Evolutionary conservation across 2,113 vertebrate genomes (phyloP).

Genomic region (Cheilinus undulatus): DNA sequence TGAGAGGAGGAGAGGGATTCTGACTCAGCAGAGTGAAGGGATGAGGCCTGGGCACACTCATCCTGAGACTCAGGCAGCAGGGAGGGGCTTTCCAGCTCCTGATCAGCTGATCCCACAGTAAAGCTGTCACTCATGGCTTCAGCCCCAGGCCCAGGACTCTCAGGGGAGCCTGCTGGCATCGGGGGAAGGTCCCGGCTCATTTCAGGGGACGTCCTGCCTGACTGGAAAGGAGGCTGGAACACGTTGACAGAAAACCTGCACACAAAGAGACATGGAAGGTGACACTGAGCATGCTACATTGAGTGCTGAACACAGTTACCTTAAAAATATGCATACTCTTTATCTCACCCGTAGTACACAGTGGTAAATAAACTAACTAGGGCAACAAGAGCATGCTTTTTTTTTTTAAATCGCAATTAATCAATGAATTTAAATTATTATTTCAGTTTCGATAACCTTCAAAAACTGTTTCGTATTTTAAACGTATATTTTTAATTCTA

Average conservation of each 20-base stretch:
- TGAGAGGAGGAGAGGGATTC: conserved; percentile 71
- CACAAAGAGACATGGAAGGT: not conserved
- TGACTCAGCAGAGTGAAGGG: conserved; percentile 71
- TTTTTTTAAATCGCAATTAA: no score
- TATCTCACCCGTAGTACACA: no score
- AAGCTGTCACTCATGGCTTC: conserved; percentile 42
- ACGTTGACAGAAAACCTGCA: conserved; percentile 94
- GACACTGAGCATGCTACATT: not conserved
- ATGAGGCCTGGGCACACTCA: conserved; percentile 56
- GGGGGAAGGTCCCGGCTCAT: conserved; percentile 76
- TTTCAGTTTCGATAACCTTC: no score
- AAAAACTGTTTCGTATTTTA: no score
- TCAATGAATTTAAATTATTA: no score
- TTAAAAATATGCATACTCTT: no score
- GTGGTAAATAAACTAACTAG: no score
- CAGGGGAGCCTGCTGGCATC: conserved; percentile 67
- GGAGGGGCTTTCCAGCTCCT: conserved; percentile 35
- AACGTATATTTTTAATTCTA: no score
- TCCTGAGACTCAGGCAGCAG: conserved; percentile 48
- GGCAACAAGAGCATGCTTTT: no score
- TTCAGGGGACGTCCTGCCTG: conserved; percentile 90
- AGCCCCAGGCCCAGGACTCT: conserved; percentile 63
- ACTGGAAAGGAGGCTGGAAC: conserved; percentile 96
- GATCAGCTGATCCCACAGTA: conserved; percentile 19
- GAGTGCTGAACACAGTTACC: not conserved